Conservation (phyloP, 2,888 invertebrate genomes). For the Leptopilina syphax region DNA sequence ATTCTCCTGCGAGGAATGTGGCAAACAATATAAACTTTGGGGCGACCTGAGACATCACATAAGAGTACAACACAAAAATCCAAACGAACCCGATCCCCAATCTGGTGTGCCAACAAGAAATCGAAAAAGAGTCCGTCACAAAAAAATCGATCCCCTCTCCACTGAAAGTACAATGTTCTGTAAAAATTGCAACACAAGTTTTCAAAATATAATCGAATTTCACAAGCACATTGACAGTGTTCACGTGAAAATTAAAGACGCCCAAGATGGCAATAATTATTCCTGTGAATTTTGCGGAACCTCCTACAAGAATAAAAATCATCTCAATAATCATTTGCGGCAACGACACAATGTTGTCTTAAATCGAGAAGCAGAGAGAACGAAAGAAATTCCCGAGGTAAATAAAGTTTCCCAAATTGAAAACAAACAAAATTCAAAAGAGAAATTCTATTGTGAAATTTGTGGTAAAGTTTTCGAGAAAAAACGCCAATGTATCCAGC, state of each 20-base stretch:
- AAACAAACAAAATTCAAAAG: too few species aligned
- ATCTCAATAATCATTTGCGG: background rate
- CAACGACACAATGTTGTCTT: too few species aligned
- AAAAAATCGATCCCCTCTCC: background rate
- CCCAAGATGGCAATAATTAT: background rate
- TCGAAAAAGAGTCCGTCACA: background rate
- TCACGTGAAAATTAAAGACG: background rate
- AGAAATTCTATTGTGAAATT: too few species aligned
- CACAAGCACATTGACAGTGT: background rate
- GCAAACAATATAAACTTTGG: slow-evolving; percentile 66
- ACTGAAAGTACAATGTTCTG: background rate
- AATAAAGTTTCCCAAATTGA: too few species aligned
- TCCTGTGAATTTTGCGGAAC: too few species aligned
- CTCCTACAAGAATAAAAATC: background rate
- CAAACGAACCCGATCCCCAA: background rate
- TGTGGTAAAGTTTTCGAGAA: too few species aligned
- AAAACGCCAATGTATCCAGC: too few species aligned
- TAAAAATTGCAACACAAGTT: background rate
- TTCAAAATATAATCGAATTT: background rate
- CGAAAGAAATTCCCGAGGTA: too few species aligned
- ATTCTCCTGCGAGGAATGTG: slow-evolving; percentile 66
- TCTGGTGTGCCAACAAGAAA: background rate
- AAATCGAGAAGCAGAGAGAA: too few species aligned
- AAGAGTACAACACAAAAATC: slow-evolving; percentile 52
- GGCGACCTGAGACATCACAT: slow-evolving; percentile 66